phyloP scores from a whole-genome alignment of 2,888 invertebrate species.

The Drosophila melanosoma region DNA sequence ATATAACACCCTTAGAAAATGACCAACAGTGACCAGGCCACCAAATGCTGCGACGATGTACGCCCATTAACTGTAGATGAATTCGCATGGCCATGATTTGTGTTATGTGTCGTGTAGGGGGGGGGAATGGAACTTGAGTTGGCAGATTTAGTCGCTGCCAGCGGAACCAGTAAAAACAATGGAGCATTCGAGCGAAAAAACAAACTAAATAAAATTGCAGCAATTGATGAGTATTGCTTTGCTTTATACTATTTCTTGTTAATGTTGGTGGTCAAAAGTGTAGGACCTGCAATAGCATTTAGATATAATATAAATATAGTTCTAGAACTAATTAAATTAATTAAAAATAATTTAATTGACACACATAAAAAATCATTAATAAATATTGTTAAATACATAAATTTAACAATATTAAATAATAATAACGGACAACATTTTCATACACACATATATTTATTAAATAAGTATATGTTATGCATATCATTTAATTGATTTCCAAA shows the following conservation, averaged over 20 bases:
- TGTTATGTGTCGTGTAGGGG: conserved; percentile 51
- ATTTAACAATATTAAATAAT: background rate
- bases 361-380: background rate
- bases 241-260: conserved; percentile 32
- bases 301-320: background rate
- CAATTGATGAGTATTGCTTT: conserved; percentile 63
- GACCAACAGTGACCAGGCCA: conserved; percentile 78
- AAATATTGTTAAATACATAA: background rate
- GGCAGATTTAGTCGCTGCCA: conserved; percentile 31
- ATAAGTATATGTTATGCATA: background rate
- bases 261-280: conserved; percentile 48
- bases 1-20: conserved; percentile 79
- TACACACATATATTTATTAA: background rate
- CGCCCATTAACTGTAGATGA: conserved; percentile 81
- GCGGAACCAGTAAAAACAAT: conserved; percentile 75
- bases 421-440: background rate
- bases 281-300: background rate
- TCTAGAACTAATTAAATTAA: too few species aligned
- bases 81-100: conserved; percentile 78
- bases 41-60: conserved; percentile 65
- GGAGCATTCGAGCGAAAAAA: conserved; percentile 54
- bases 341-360: background rate
- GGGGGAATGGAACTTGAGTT: conserved; percentile 7
- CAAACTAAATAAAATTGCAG: conserved; percentile 50
- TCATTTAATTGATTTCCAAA: background rate